These are phyloP conservation scores for Pseudois nayaur DNA, from an alignment of 2,113 vertebrate genomes.

Conservation along the genomic window DNA sequence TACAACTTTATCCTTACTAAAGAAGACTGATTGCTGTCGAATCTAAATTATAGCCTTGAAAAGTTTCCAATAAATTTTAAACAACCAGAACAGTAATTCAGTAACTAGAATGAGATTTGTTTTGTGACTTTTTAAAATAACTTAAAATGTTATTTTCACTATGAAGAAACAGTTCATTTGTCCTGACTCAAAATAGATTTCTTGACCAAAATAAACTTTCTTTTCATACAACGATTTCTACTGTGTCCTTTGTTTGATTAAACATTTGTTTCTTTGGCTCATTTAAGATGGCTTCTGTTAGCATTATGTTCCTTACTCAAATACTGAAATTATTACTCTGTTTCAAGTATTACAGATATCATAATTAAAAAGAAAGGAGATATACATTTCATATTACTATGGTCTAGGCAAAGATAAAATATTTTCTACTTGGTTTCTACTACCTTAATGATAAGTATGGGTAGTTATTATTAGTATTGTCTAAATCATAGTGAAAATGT, in stretches of 20 bases:
- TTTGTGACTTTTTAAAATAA: background rate
- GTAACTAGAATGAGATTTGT: background rate
- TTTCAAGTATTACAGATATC: background rate
- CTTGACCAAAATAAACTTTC: background rate
- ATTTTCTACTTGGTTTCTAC: background rate
- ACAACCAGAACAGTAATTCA: background rate
- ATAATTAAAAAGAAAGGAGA: background rate
- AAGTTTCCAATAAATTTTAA: background rate
- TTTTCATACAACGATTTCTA: background rate
- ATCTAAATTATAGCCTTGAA: background rate
- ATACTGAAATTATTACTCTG: background rate
- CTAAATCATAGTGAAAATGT: background rate
- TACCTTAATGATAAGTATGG: background rate
- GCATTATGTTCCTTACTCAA: background rate
- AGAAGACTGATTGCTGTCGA: background rate
- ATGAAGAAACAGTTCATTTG: background rate
- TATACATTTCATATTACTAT: background rate
- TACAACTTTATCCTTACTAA: background rate
- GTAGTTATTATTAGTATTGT: background rate
- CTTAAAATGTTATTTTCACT: background rate
- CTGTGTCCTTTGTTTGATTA: background rate
- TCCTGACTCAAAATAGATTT: background rate
- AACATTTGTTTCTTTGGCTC: background rate
- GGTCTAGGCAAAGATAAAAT: background rate
- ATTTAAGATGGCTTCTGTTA: background rate